Evolutionary conservation across 2,888 invertebrate genomes (phyloP), one percentile per base, ranked within the genome.

Genomic region (Resseliella maxima): DNA sequence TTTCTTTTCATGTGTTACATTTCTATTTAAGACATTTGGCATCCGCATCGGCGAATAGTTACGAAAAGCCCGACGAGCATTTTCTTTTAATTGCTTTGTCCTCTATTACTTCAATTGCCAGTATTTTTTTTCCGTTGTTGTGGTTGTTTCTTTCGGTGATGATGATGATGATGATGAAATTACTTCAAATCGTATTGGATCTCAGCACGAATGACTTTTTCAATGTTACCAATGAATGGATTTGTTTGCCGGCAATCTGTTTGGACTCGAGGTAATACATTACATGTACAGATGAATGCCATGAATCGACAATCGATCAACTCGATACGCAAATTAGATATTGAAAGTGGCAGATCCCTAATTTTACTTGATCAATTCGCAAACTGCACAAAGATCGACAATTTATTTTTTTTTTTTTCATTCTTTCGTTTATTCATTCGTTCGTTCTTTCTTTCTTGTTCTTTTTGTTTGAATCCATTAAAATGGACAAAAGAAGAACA

Each of bases 61-160:
- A 59, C 24, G 27, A 59, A 59, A 3, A 59, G 41, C 41, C 2
- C 27, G 72, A 0, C 31, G 35, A 72, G n/a, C 72, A 15, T 72
- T 72, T 72, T 72, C 72, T 72, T 72, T 59, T 59, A 59, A 59
- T 59, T 59, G 59, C 27, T 59, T 24, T 59, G 59, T 59, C 59
- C 59, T 59, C 59, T 72, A 72, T 72, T 72, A 72, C 72, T 31
- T 10, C 3, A 72, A 72, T 72, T 72, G 72, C 31, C 6, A 72
- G 6, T 0, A 1, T 12, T 31, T 12, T 31, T 12, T 72, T 27
- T 35, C n/a, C n/a, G n/a, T n/a, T n/a, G n/a, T n/a, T n/a, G n/a
- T n/a, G n/a, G n/a, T n/a, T n/a, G n/a, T 72, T 72, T 72, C n/a
- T 59, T 24, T 59, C 6, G 59, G 5, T 50, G 8, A 18, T 50